phyloP scores from a whole-genome alignment of 2,888 invertebrate genomes.

The Hololepta plana region DNA sequence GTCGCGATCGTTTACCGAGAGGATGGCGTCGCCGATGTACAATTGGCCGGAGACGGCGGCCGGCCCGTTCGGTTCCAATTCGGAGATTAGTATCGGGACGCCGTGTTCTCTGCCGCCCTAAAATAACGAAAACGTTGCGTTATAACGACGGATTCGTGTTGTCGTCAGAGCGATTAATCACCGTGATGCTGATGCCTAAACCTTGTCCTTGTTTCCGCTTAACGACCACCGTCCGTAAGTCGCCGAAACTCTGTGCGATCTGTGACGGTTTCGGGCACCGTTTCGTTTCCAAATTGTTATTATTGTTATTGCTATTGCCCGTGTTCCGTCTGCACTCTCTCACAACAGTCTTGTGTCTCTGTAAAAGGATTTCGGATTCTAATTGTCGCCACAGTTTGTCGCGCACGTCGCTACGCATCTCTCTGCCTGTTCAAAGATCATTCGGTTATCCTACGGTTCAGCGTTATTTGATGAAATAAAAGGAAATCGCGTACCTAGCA shows the following conservation, averaged over 20 bases:
- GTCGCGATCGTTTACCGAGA: slow-evolving; percentile 63
- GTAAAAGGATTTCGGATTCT: slow-evolving; percentile 72
- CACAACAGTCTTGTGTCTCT: slow-evolving; percentile 67
- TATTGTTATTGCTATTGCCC: slow-evolving; percentile 17
- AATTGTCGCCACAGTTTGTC: slow-evolving; percentile 67
- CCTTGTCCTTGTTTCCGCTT: slow-evolving; percentile 59
- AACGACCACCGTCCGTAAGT: slow-evolving; percentile 44
- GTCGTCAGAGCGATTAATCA: slow-evolving; percentile 20
- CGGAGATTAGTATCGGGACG: slow-evolving; percentile 70
- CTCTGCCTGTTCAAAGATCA: slow-evolving; percentile 29
- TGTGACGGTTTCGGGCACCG: slow-evolving; percentile 8
- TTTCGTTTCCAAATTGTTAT: slow-evolving; percentile 9
- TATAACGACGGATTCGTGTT: slow-evolving; percentile 3
- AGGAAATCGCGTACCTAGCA: slow-evolving; percentile 34
- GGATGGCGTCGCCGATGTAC: slow-evolving; percentile 70
- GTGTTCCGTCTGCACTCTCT: slow-evolving; percentile 40
- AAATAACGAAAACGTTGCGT: slow-evolving; percentile 10
- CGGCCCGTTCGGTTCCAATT: slow-evolving; percentile 60
- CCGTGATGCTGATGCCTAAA: slow-evolving; percentile 71
- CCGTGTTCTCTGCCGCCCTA: slow-evolving; percentile 78
- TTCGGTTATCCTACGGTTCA: slow-evolving; percentile 3
- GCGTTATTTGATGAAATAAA: background rate
- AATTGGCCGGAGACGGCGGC: slow-evolving; percentile 54
- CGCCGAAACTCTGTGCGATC: too few species aligned
- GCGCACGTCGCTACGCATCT: slow-evolving; percentile 61